Base-by-base conservation (phyloP, 2,888 invertebrate species). In the Dione juno region DNA sequence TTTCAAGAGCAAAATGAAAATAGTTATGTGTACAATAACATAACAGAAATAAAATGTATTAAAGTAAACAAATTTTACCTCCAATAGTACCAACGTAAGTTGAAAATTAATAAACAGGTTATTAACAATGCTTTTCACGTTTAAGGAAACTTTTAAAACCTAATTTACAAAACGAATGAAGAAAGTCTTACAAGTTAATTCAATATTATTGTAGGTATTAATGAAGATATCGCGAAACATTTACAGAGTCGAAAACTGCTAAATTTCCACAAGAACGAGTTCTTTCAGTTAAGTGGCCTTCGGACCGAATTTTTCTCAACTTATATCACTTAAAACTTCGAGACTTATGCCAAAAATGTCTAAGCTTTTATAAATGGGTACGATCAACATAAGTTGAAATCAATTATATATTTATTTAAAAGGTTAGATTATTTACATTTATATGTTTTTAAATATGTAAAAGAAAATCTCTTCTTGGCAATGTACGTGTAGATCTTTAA, bases 291-390 rank as follows among this genome's bases (percentile, higher is more conserved):
- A 61, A 61, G 45, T 61, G 61, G 45, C 61, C 61, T 61, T 61
- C 61, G 35, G 11, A 28, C 10, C n/a, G 35, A 43, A 45, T 43
- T 61, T 61, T 35, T 35, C 45, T 35, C 35, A 61, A 61, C n/a
- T 45, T 61, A 14, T 61, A 43, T 61, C 59, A 61, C 59, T 61
- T 61, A 28, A 61, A 61, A 61, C 28, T 61, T 61, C 45, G 16
- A 61, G 43, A n/a, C 45, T 45, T 61, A 61, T n/a, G 61, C 61
- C 45, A 45, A 61, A 45, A 45, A 45, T 16, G 43, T 45, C 9
- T 28, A 45, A 35, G 8, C 16, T 35, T 28, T 28, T 43, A n/a
- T 5, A 41, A 43, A n/a, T 43, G 28, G 59, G 21, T n/a, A n/a
- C 43, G 21, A 28, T 59, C 59, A 28, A 28, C n/a, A n/a, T 21